These are phyloP conservation scores for Caenorhabditis remanei DNA, from an alignment of 1,140 invertebrate species.

Conservation along the genomic window DNA sequence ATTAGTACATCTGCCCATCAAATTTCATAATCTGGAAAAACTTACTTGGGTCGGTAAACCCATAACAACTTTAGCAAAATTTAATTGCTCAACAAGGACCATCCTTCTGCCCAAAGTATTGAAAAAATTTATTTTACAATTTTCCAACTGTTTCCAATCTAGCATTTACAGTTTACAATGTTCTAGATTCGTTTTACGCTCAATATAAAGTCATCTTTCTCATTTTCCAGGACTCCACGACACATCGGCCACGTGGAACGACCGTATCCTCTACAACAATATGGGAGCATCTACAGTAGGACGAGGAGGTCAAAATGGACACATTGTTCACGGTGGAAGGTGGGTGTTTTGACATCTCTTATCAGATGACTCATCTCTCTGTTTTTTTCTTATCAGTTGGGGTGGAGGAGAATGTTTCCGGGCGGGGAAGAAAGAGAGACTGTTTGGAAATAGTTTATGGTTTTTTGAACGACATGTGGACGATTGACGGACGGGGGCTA, in stretches of 20 bases:
- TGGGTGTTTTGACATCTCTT: constrained; percentile 4
- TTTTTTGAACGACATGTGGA: no score
- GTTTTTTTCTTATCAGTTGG: neutral
- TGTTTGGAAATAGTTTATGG: neutral
- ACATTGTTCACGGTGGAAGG: constrained; percentile 49
- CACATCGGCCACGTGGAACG: constrained; percentile 18
- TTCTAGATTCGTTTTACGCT: neutral
- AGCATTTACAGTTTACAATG: no score
- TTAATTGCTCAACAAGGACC: no score
- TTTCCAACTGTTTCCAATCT: no score
- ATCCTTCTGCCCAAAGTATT: no score
- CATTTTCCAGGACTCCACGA: neutral
- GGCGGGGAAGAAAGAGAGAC: neutral
- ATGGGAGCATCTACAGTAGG: constrained; percentile 43
- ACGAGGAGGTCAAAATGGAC: neutral
- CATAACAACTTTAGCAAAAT: no score
- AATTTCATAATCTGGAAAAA: no score
- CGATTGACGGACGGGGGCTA: no score
- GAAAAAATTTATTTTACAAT: no score
- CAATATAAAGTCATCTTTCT: neutral
- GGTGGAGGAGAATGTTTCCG: neutral
- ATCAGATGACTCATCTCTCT: no score
- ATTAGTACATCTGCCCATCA: no score
- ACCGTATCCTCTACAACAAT: constrained; percentile 16
- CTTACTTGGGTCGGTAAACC: no score